phyloP scores from a whole-genome alignment of 1,140 invertebrate species.

The Drosophila parabipectinata region DNA sequence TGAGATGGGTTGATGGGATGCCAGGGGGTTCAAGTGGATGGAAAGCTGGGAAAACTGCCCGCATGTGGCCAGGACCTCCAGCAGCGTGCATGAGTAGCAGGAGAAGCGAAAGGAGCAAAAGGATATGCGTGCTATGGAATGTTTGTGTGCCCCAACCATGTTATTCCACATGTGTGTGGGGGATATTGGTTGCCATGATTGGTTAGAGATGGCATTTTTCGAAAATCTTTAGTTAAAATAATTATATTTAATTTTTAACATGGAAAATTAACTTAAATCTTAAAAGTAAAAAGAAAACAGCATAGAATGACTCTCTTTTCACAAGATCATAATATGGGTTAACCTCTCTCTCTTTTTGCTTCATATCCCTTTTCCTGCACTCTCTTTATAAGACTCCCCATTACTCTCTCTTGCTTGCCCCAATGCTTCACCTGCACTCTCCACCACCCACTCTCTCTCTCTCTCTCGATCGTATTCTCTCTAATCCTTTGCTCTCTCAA shows the following conservation, averaged over 20 bases:
- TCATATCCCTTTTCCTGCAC: background rate
- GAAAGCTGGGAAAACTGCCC: conserved; percentile 1
- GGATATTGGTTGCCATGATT: background rate
- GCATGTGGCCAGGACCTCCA: conserved; percentile 34
- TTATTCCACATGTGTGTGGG: conserved; percentile 20
- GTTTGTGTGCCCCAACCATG: conserved; percentile 22
- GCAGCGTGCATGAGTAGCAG: background rate
- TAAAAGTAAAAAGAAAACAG: too few relatives aligned
- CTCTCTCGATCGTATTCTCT: background rate
- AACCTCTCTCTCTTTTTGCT: too few relatives aligned
- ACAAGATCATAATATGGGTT: too few relatives aligned
- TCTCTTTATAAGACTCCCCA: background rate
- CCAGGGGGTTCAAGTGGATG: background rate
- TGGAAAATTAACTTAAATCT: too few relatives aligned
- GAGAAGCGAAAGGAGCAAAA: conserved; percentile 5
- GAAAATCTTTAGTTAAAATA: background rate
- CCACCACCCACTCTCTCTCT: background rate
- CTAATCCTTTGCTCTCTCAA: too few relatives aligned
- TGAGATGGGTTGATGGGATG: background rate
- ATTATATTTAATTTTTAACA: too few relatives aligned
- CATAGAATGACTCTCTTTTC: too few relatives aligned
- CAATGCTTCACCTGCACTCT: too few relatives aligned
- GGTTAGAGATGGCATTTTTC: background rate
- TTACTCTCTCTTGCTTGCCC: too few relatives aligned
- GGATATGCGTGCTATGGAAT: conserved; percentile 21